These are phyloP conservation scores for Pelecanoides urinatrix DNA, from an alignment of 2,113 vertebrate genomes.

Conservation along the genomic window DNA sequence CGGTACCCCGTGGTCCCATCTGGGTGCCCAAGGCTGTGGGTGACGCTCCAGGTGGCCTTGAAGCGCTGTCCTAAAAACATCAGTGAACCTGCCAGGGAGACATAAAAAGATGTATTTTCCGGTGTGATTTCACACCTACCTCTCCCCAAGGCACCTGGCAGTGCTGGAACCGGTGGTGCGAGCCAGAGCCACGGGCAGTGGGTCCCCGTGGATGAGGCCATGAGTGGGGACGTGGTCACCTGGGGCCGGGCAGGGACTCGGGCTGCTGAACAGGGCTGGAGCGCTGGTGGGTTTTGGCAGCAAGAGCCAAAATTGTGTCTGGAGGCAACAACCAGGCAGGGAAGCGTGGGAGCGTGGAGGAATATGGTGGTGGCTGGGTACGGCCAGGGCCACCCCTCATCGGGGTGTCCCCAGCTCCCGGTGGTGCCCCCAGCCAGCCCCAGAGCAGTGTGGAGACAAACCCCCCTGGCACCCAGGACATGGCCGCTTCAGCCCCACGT, in stretches of 20 bases:
- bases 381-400: accelerated
- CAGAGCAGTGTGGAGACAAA: accelerated
- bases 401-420: background rate
- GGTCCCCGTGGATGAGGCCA: background rate
- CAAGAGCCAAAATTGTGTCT: background rate
- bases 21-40: background rate
- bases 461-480: background rate
- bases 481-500: accelerated
- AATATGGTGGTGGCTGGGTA: background rate
- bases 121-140: background rate
- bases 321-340: background rate
- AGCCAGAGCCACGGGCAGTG: background rate
- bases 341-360: background rate
- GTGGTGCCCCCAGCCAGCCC: background rate
- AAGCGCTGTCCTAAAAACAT: background rate
- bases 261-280: background rate
- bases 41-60: background rate
- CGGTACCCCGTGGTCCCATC: accelerated
- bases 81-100: background rate
- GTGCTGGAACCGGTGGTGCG: accelerated
- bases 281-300: background rate
- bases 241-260: accelerated
- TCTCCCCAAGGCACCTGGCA: background rate
- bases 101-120: background rate
- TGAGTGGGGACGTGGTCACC: background rate